Evolutionary conservation across 2,888 invertebrate species (phyloP).

Genomic region (Antitype chi): DNA sequence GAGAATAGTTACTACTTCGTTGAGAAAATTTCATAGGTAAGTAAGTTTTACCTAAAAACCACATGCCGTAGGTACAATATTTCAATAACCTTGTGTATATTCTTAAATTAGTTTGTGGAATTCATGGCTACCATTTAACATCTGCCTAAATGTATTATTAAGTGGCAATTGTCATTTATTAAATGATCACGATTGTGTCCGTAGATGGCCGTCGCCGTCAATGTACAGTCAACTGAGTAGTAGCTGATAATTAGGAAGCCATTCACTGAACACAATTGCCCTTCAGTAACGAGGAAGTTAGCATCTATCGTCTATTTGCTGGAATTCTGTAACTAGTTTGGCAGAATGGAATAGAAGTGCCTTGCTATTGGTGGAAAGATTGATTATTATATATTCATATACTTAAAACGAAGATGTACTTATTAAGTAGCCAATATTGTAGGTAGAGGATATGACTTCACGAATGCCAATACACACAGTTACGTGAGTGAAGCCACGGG

Average conservation of each 20-base stretch:
- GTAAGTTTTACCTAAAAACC: neutral
- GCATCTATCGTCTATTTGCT: neutral
- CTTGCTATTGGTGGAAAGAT: neutral
- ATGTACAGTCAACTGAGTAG: conserved; percentile 12
- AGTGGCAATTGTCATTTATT: conserved; percentile 72
- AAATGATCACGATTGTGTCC: conserved; percentile 70
- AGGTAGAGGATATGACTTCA: neutral
- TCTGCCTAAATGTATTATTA: conserved; percentile 66
- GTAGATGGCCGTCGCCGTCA: conserved; percentile 21
- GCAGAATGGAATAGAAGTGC: neutral
- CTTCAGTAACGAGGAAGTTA: conserved; percentile 22
- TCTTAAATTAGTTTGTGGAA: conserved; percentile 50
- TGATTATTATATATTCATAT: neutral
- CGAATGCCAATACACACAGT: neutral
- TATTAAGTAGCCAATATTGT: neutral
- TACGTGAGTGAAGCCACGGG: neutral
- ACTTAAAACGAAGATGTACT: neutral
- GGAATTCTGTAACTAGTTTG: neutral
- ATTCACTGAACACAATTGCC: conserved; percentile 27
- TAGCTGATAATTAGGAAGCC: conserved; percentile 39
- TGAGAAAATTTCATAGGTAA: neutral
- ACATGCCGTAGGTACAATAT: conserved; percentile 3
- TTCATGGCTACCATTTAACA: conserved; percentile 62
- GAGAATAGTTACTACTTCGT: no score
- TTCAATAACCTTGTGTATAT: conserved; percentile 42